Conservation (phyloP, 2,888 invertebrate genomes). For the Temnothorax ravouxi region DNA sequence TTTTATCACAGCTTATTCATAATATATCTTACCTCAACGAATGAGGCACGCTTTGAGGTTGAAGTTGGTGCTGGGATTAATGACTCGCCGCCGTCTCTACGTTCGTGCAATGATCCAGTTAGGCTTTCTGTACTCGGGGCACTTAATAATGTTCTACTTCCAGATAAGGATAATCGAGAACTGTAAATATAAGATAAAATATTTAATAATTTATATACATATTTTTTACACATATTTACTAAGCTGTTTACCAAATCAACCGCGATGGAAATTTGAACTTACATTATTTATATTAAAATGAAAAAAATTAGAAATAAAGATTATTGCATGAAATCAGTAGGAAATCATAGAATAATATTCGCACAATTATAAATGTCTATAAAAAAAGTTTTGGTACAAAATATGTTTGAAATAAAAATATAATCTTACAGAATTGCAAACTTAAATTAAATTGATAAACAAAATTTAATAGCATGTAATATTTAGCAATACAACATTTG, state of each 20-base stretch:
- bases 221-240: constrained; percentile 1
- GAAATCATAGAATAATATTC: background rate
- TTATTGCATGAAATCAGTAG: background rate
- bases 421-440: background rate
- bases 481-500: background rate
- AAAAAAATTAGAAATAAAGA: constrained; percentile 18
- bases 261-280: constrained; percentile 21
- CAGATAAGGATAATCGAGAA: constrained; percentile 92
- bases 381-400: background rate
- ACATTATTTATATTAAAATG: background rate
- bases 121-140: constrained; percentile 86
- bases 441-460: constrained; percentile 20
- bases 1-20: background rate
- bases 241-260: background rate
- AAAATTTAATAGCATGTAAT: background rate
- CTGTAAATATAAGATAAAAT: constrained; percentile 84
- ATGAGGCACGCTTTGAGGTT: constrained; percentile 91
- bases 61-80: constrained; percentile 84
- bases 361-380: background rate
- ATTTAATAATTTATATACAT: background rate
- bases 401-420: background rate
- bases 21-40: constrained; percentile 90
- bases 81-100: constrained; percentile 84
- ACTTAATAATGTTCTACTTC: constrained; percentile 90
- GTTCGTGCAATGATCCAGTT: constrained; percentile 80